Evolutionary conservation across 2,797 vertebrate genomes (phyloP), one percentile per base, ranked within the genome.

Genomic region (Phaenicophaeus curvirostris): DNA sequence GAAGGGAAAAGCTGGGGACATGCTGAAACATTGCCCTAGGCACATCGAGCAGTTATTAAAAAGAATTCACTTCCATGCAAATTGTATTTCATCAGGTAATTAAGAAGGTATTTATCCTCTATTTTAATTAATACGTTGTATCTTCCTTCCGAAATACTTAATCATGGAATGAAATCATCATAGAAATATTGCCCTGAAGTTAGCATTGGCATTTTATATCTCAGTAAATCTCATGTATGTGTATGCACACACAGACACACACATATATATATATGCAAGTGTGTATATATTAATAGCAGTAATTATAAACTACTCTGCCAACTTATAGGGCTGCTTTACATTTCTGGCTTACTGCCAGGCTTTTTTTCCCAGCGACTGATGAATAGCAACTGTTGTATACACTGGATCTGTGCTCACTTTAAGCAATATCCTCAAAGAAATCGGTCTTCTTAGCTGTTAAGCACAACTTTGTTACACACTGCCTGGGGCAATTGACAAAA

Each of bases 241-340:
- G 21, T 19, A 11, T 30, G 27, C 8, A 90, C 83, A 84, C 27
- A 48, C 57, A 10, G 35, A 3, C 27, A 48, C 57, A 35, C 44
- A 13, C 42, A 3, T 33, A 13, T 66, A 13, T 55, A 3, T 37
- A 7, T 39, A 9, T 51, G 12, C 0, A 0, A 82, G 53, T 89
- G 66, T 89, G 55, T 95, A 0, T 85, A 97, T 97, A 97, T 98
- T 98, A 98, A 98, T 97, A 97, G 97, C 95, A 92, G 94, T 96
- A 98, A 98, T 98, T 98, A 98, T 96, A 97, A 98, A 98, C 94
- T 96, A 95, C 97, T 97, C 96, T 97, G 97, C 97, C 97, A 97
- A 84, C 94, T 97, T 98, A 94, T 87, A 97, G 92, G 92, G 92
- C 95, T 97, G 94, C 94, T 98, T 98, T 98, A 96, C 96, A 97